Evolutionary conservation across 1,140 invertebrate species (phyloP).

Genomic region (Eriocheir sinensis): DNA sequence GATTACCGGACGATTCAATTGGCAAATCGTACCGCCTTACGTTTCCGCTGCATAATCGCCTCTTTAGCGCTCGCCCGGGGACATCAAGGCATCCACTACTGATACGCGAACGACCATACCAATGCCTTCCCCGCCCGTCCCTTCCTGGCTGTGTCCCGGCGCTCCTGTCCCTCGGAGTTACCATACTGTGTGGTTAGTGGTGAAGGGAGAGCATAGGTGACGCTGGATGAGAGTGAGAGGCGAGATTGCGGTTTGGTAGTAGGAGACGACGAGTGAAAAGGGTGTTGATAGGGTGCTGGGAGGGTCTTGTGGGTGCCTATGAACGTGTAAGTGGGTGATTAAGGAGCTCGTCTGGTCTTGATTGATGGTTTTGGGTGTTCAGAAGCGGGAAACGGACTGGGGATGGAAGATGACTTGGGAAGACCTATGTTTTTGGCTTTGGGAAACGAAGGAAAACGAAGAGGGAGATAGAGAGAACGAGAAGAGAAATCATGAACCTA

Average conservation of each 20-base stretch:
- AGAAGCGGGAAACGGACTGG: not conserved
- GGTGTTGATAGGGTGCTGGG: too few species aligned
- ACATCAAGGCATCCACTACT: not conserved
- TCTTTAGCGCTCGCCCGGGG: not conserved
- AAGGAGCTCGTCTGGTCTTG: too few species aligned
- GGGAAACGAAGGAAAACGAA: too few species aligned
- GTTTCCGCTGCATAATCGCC: constrained; percentile 45
- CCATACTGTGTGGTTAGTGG: not conserved
- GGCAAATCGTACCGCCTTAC: not conserved
- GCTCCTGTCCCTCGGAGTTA: too few species aligned
- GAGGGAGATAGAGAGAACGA: not conserved
- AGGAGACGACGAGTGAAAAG: too few species aligned
- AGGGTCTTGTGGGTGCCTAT: too few species aligned
- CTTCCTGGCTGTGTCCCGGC: too few species aligned
- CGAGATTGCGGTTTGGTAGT: too few species aligned
- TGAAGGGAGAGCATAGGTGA: not conserved
- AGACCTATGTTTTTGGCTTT: too few species aligned
- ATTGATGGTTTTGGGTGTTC: not conserved
- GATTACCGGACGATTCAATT: constrained; percentile 19
- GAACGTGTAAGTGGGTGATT: too few species aligned
- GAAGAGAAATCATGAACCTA: too few species aligned
- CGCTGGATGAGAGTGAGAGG: not conserved
- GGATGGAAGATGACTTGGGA: not conserved
- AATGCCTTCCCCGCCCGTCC: not conserved
- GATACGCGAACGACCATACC: not conserved